These are phyloP conservation scores for Cyclargus thomasi DNA, from an alignment of 1,140 invertebrate genomes.

Conservation along the genomic window DNA sequence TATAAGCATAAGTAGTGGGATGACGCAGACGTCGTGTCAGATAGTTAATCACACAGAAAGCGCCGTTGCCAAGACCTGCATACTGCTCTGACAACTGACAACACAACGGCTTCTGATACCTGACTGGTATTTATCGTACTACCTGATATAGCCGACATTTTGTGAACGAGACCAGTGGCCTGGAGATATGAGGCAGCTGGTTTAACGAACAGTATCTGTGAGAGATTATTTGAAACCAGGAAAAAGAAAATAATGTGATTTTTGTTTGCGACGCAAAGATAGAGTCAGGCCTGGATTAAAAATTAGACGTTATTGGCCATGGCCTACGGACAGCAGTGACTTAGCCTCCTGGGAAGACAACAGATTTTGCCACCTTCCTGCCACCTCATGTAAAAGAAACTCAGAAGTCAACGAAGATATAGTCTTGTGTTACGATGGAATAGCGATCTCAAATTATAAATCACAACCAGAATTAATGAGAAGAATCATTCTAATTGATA, in stretches of 20 bases:
- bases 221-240: too few relatives aligned
- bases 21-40: neutral
- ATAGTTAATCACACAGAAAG: neutral
- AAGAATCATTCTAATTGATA: neutral
- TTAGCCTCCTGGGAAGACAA: too few relatives aligned
- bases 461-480: neutral
- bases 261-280: too few relatives aligned
- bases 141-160: neutral
- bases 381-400: too few relatives aligned
- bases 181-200: neutral
- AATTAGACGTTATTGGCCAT: too few relatives aligned
- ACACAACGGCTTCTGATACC: neutral
- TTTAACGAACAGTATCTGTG: too few relatives aligned
- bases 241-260: too few relatives aligned
- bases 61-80: neutral
- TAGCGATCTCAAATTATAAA: neutral
- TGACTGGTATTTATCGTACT: neutral
- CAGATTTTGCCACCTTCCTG: too few relatives aligned
- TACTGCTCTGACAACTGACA: neutral
- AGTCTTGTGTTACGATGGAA: neutral
- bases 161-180: neutral
- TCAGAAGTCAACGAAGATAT: neutral
- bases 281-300: too few relatives aligned
- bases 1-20: neutral
- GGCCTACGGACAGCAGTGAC: too few relatives aligned